phyloP scores from a whole-genome alignment of 2,888 invertebrate genomes.

The Argynnis bischoffii region DNA sequence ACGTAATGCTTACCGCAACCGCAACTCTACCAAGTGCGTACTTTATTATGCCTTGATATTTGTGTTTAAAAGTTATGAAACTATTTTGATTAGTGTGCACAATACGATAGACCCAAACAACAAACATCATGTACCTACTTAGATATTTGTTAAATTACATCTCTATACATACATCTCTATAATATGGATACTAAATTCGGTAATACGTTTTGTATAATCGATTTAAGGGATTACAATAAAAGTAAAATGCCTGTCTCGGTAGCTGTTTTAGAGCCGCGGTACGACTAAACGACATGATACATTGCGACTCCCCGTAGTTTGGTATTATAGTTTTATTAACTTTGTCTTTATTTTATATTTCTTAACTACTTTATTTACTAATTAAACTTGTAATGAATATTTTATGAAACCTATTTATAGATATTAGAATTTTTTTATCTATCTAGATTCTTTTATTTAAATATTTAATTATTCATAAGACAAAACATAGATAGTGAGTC shows the following conservation, averaged over 20 bases:
- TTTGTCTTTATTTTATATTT: conserved; percentile 1
- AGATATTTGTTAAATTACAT: too few species aligned
- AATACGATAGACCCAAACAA: too few species aligned
- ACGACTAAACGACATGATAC: conserved; percentile 50
- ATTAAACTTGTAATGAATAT: neutral
- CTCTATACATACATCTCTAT: conserved; percentile 10
- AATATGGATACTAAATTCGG: neutral
- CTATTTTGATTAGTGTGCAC: too few species aligned
- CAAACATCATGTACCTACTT: too few species aligned
- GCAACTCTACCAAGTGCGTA: conserved; percentile 45
- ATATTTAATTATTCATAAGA: too few species aligned
- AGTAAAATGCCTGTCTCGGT: conserved; percentile 63
- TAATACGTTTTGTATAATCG: conserved; percentile 12
- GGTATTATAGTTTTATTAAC: conserved; percentile 20
- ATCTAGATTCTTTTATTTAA: too few species aligned
- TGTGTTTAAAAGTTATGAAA: too few species aligned
- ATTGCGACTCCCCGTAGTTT: conserved; percentile 36
- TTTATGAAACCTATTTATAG: too few species aligned
- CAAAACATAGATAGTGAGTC: too few species aligned
- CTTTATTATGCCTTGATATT: conserved; percentile 30
- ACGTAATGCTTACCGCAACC: conserved; percentile 63
- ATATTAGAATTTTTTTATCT: too few species aligned
- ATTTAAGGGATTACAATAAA: conserved; percentile 41
- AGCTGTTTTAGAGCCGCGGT: conserved; percentile 52
- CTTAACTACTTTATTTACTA: neutral